Conservation (phyloP, 2,113 vertebrate species). For the Crypturellus undulatus region DNA sequence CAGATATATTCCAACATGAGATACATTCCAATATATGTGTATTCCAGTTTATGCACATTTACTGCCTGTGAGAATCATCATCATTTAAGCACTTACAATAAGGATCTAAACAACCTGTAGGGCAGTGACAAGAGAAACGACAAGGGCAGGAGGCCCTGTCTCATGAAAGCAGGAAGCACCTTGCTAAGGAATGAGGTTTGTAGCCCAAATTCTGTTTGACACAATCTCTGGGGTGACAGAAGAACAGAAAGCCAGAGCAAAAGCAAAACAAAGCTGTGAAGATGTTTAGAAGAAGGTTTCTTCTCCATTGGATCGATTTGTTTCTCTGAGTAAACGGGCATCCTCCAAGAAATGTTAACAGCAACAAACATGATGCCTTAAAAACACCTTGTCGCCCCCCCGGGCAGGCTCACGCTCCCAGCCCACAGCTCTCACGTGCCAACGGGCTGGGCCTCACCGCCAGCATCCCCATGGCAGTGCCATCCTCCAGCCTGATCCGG, state of each 20-base stretch:
- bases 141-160: no score
- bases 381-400: background rate
- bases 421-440: background rate
- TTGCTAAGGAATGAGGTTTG: background rate
- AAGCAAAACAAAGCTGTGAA: background rate
- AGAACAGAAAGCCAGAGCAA: background rate
- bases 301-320: background rate
- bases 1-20: background rate
- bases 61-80: background rate
- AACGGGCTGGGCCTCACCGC: background rate
- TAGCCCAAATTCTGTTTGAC: background rate
- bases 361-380: background rate
- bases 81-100: background rate
- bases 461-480: background rate
- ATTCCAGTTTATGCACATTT: rapidly evolving
- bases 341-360: background rate
- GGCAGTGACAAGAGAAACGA: background rate
- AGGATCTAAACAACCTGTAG: background rate
- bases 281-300: background rate
- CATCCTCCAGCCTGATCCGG: conserved; percentile 1
- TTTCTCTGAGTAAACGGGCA: background rate
- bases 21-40: background rate
- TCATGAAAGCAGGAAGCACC: background rate
- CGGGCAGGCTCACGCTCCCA: background rate
- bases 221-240: background rate